These are phyloP conservation scores for Cataglyphis albicans DNA, from an alignment of 2,888 invertebrate genomes.

Conservation along the genomic window DNA sequence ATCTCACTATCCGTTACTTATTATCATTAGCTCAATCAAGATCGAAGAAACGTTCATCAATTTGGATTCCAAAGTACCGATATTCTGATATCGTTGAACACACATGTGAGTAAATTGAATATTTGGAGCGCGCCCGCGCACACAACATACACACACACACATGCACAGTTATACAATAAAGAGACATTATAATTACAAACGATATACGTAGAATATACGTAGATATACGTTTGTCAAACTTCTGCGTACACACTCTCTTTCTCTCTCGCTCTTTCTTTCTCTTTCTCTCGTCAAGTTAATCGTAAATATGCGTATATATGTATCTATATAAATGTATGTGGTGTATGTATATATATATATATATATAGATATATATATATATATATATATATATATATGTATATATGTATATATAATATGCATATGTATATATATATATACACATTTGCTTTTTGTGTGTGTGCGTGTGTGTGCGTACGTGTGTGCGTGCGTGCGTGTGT, in stretches of 20 bases:
- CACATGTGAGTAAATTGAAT: slow-evolving; percentile 72
- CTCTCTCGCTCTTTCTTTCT: slow-evolving; percentile 40
- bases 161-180: slow-evolving; percentile 78
- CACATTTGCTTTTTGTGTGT: slow-evolving; percentile 34
- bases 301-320: slow-evolving; percentile 71
- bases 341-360: slow-evolving; percentile 63
- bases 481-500: slow-evolving; percentile 23
- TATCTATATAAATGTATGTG: slow-evolving; percentile 60
- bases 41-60: slow-evolving; percentile 30
- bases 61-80: slow-evolving; percentile 39
- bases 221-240: slow-evolving; percentile 43
- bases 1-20: slow-evolving; percentile 8
- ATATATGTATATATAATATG: slow-evolving; percentile 36
- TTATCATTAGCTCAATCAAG: slow-evolving; percentile 19
- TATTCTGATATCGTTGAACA: slow-evolving; percentile 56
- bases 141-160: slow-evolving; percentile 41
- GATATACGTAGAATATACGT: slow-evolving; percentile 67
- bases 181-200: slow-evolving; percentile 78
- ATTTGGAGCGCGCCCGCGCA: slow-evolving; percentile 62
- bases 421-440: slow-evolving; percentile 63
- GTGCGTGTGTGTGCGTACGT: slow-evolving; percentile 35
- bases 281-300: slow-evolving; percentile 54
- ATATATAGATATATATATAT: slow-evolving; percentile 67
- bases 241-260: slow-evolving; percentile 57
- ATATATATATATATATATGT: slow-evolving; percentile 51